Percentiles rank a stretch among this genome's conserved stretches.
Evolutionary conservation across 2,113 vertebrate species (phyloP).

Genomic region (Hoplias malabaricus): DNA sequence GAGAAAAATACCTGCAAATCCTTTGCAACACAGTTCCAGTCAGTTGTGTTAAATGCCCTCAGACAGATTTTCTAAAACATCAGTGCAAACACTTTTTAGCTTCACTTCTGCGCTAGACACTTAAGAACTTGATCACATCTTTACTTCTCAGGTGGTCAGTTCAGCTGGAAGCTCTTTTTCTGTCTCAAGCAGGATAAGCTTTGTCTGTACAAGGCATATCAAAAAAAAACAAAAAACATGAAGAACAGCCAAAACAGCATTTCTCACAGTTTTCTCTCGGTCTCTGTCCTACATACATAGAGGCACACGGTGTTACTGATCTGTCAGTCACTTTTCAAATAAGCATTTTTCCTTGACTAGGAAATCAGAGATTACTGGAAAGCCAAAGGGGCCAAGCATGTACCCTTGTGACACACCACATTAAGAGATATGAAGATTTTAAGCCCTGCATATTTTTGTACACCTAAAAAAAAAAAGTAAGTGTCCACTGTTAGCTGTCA

Average conservation of each 20-base stretch:
- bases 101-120: too few species aligned
- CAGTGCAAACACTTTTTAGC: neutral
- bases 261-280: neutral
- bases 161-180: neutral
- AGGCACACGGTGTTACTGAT: neutral
- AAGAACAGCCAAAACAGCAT: neutral
- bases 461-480: neutral
- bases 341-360: neutral
- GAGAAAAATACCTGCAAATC: constrained; percentile 79
- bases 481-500: neutral
- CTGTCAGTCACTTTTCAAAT: neutral
- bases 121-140: neutral
- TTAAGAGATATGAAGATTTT: neutral
- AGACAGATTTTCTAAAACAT: neutral
- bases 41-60: constrained; percentile 27
- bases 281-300: neutral
- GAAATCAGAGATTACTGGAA: neutral
- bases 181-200: neutral
- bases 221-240: neutral
- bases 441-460: neutral
- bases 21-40: constrained; percentile 52
- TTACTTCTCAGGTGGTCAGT: neutral
- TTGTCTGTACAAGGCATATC: neutral
- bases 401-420: neutral
- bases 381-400: neutral